These are phyloP conservation scores for Oncorhynchus kisutch DNA, from an alignment of 2,113 vertebrate species.

Conservation along the genomic window DNA sequence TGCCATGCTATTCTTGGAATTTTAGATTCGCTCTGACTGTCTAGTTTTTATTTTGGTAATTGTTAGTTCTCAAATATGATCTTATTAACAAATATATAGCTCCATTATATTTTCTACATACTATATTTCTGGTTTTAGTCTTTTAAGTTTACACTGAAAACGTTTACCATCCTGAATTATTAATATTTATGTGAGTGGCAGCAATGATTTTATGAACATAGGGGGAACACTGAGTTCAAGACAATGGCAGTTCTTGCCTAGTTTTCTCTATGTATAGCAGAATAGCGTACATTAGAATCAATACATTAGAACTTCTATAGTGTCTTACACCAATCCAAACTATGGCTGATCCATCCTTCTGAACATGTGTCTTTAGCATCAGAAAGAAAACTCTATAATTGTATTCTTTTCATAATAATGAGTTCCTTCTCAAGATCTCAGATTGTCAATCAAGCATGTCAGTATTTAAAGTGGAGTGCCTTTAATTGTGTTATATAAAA, in stretches of 20 bases:
- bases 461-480: constrained; percentile 44
- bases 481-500: constrained; percentile 66
- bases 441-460: constrained; percentile 50
- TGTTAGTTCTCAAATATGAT: no score
- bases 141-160: no score
- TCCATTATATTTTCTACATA: no score
- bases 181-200: constrained; percentile 3
- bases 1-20: no score
- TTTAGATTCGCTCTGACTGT: no score
- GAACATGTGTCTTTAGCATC: neutral
- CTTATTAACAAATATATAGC: no score
- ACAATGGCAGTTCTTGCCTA: no score
- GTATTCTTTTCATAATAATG: neutral
- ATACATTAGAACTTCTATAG: neutral
- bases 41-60: no score
- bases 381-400: neutral
- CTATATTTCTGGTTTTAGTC: no score
- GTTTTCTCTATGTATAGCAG: neutral
- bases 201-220: constrained; percentile 24
- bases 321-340: neutral
- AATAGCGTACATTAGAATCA: neutral
- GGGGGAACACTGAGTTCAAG: neutral
- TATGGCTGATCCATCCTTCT: neutral
- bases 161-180: no score
- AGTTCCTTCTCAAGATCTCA: neutral